A percentile compares a stretch with the other conserved stretches of the same genome.
These are phyloP conservation scores for Zaprionus bogoriensis DNA, from an alignment of 2,888 invertebrate genomes.

Conservation along the genomic window DNA sequence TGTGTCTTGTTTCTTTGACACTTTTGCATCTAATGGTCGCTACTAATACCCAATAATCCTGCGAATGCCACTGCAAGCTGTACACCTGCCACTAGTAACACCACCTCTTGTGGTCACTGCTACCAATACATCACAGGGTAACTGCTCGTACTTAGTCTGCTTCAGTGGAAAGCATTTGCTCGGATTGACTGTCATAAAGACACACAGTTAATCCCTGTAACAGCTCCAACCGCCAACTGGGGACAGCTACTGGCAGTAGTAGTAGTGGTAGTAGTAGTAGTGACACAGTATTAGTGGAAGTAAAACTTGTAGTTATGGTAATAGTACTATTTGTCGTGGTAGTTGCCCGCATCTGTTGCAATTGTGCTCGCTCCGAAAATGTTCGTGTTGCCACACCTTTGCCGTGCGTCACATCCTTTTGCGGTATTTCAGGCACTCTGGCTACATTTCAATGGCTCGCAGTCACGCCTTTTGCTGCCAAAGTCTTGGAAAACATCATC, in stretches of 20 bases:
- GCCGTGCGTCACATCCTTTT: conserved; percentile 27
- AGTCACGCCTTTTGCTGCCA: conserved; percentile 21
- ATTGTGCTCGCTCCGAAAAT: conserved; percentile 23
- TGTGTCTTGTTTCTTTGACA: not conserved
- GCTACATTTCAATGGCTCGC: conserved; percentile 45
- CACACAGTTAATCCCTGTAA: not conserved
- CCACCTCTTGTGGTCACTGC: not conserved
- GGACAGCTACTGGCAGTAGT: not conserved
- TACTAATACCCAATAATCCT: not conserved
- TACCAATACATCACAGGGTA: not conserved
- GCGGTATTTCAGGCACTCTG: conserved; percentile 45
- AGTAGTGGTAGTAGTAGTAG: not conserved
- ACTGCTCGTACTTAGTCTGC: not conserved
- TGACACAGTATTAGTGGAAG: not conserved
- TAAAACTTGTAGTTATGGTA: not conserved
- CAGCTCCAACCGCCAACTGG: not conserved
- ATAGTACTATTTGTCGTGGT: not conserved
- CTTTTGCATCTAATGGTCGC: not conserved
- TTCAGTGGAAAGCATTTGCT: conserved; percentile 13
- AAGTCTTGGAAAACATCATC: conserved; percentile 41
- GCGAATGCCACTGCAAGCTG: not conserved
- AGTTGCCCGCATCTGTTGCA: conserved; percentile 49
- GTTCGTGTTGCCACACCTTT: conserved; percentile 40
- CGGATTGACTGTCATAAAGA: conserved; percentile 9
- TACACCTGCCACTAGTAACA: not conserved